Evolutionary conservation across 2,888 invertebrate genomes (phyloP).

Genomic region (Conistra vaccinii): DNA sequence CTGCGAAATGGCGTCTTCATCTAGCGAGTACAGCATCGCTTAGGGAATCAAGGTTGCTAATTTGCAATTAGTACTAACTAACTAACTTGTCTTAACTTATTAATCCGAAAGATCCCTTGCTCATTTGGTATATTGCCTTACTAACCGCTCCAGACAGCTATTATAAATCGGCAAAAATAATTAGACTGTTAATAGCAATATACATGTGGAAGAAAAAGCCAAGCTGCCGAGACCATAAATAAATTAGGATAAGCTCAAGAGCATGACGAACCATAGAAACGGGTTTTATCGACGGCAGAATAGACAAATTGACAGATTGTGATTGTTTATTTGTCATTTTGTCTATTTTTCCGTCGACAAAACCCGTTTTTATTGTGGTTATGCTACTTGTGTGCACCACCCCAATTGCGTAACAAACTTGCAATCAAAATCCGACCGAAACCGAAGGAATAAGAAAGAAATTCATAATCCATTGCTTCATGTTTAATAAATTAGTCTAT

Average conservation of each 20-base stretch:
- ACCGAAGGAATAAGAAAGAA: too few relatives aligned
- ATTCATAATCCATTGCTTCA: neutral
- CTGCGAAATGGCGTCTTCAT: slow-evolving; percentile 9
- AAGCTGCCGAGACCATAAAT: neutral
- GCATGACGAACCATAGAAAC: too few relatives aligned
- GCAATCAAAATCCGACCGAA: neutral
- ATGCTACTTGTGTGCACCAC: too few relatives aligned
- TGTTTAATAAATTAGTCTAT: neutral
- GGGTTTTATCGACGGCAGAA: too few relatives aligned
- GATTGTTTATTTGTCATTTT: too few relatives aligned
- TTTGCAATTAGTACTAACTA: neutral
- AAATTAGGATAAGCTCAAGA: neutral
- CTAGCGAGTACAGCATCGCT: neutral
- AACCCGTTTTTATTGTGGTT: too few relatives aligned
- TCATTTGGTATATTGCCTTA: neutral
- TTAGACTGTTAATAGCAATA: neutral
- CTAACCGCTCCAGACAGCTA: neutral
- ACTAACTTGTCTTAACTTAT: neutral
- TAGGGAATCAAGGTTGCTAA: neutral
- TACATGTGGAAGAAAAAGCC: too few relatives aligned
- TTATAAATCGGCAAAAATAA: neutral
- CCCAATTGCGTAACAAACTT: neutral
- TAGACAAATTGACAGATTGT: too few relatives aligned
- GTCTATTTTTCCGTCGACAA: too few relatives aligned
- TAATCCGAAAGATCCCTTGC: neutral